Evolutionary conservation across 2,888 invertebrate species (phyloP).

Genomic region (Agrenia bidenticulata): DNA sequence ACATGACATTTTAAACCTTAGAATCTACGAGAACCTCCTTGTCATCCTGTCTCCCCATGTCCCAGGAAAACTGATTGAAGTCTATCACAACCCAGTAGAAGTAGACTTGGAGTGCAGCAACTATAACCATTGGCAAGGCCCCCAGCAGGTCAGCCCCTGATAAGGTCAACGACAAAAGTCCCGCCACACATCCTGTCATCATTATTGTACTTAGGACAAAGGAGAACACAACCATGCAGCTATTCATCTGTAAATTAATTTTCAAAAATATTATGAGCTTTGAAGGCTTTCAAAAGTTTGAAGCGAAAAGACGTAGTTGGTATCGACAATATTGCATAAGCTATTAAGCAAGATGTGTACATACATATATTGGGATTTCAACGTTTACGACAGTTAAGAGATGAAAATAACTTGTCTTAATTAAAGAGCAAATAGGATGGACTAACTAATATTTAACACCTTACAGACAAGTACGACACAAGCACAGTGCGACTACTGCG

Average conservation of each 20-base stretch:
- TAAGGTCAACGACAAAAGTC: constrained; percentile 37
- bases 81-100: constrained; percentile 42
- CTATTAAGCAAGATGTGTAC: too few species aligned
- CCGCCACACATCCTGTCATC: constrained; percentile 42
- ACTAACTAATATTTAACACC: too few species aligned
- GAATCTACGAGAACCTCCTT: constrained; percentile 43
- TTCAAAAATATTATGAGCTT: too few species aligned
- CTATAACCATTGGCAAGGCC: constrained; percentile 35
- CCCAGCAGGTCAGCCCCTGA: constrained; percentile 39
- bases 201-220: constrained; percentile 41
- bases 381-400: too few species aligned
- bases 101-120: constrained; percentile 39
- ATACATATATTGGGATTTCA: too few species aligned
- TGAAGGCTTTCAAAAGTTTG: too few species aligned
- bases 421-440: too few species aligned
- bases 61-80: constrained; percentile 42
- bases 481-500: too few species aligned
- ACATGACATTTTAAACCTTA: constrained; percentile 28
- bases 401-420: too few species aligned
- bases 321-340: too few species aligned
- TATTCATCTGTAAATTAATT: constrained; percentile 31
- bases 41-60: constrained; percentile 31
- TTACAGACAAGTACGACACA: too few species aligned
- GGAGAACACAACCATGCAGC: constrained; percentile 37
- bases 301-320: too few species aligned